Evolutionary conservation across 2,888 invertebrate genomes (phyloP), one percentile per base, ranked within the genome.

Genomic region (Gandaritis pyraliata): DNA sequence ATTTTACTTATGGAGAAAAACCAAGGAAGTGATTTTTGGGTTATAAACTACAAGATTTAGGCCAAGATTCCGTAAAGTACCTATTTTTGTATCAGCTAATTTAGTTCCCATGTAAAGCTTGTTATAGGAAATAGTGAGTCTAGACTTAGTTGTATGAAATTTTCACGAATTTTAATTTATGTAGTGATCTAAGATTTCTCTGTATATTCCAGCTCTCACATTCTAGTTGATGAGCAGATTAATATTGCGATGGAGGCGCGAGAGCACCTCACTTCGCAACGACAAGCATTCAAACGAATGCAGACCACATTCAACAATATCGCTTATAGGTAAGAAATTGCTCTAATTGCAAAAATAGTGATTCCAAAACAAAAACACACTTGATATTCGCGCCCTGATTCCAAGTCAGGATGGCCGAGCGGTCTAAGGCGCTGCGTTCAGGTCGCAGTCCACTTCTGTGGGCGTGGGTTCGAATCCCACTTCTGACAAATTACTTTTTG

Each of bases 171-270:
- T n/a, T n/a, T n/a, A n/a, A n/a, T n/a, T n/a, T n/a, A n/a, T n/a
- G n/a, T n/a, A n/a, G n/a, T n/a, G n/a, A n/a, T n/a, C n/a, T 6
- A 11, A 33, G 33, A 8, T 33, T 0, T 33, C 33, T 33, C 33
- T 11, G 4, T 38, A 12, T 16, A 23, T 81, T 81, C 33, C 90
- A 98, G 98, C 86, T 98, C 99, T 0, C 98, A 98, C 82, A 95
- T 97, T 69, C 88, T 99, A 81, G 94, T 99, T 13, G 98, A 98
- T 81, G 99, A 99, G 79, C 99, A 99, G 91, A 98, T 99, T 71
- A 96, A 96, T 80, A 98, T 99, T 84, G 99, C 99, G 56, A 96
- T 99, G 93, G 98, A 98, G 81, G 98, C 99, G 3, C 96, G 98
- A 75, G 99, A 99, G 71, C 97, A 98, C 85, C 93, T 99, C 72